phyloP scores from a whole-genome alignment of 2,113 vertebrate species.

The Coracopsis vasa region DNA sequence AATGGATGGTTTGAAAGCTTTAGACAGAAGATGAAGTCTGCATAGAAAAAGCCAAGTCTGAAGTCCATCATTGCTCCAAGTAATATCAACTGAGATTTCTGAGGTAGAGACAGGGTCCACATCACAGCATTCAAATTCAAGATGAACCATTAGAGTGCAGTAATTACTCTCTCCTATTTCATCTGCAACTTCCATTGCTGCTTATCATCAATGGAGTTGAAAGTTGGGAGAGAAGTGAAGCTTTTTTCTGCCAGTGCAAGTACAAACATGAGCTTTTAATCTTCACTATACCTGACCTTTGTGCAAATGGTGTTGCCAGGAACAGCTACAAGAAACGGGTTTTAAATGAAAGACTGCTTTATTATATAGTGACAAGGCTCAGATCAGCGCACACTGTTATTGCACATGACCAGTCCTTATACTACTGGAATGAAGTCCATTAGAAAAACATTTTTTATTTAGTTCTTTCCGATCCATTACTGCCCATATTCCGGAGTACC shows the following conservation, averaged over 20 bases:
- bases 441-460: background rate
- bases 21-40: background rate
- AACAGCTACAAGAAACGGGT: background rate
- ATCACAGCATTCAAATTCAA: background rate
- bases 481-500: background rate
- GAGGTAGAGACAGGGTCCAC: background rate
- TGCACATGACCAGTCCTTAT: background rate
- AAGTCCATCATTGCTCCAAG: background rate
- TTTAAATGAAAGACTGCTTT: background rate
- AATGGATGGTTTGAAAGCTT: background rate
- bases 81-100: background rate
- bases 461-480: background rate
- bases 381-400: rapidly evolving
- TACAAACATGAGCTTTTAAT: background rate
- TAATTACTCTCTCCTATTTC: background rate
- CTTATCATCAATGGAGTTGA: background rate
- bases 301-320: background rate
- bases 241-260: background rate
- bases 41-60: background rate
- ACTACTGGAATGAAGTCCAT: background rate
- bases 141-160: background rate
- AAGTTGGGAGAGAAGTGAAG: background rate
- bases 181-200: background rate
- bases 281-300: background rate
- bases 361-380: rapidly evolving